Evolutionary conservation across 1,140 invertebrate species (phyloP).

Genomic region (Acromyrmex charruanus): DNA sequence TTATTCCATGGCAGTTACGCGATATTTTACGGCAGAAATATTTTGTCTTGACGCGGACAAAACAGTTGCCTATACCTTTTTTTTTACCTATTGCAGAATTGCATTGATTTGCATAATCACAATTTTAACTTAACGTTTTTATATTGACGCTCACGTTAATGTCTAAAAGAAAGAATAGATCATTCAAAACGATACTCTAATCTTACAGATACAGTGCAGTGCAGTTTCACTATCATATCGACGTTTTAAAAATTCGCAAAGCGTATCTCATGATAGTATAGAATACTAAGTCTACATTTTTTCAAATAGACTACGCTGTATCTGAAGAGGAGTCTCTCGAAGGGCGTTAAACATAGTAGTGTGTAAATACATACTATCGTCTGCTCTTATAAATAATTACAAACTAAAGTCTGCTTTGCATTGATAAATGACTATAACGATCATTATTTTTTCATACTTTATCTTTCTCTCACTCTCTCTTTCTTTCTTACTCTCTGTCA

Average conservation of each 20-base stretch:
- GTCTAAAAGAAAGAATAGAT: slow-evolving; percentile 58
- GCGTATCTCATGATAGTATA: not conserved
- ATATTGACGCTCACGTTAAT: slow-evolving; percentile 15
- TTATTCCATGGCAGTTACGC: not conserved
- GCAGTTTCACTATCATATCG: slow-evolving; percentile 43
- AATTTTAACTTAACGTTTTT: slow-evolving; percentile 43
- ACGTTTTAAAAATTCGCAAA: slow-evolving; percentile 46
- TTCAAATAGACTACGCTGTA: slow-evolving; percentile 38
- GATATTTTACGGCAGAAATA: slow-evolving; percentile 19
- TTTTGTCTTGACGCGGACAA: not conserved
- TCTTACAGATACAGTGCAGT: slow-evolving; percentile 65
- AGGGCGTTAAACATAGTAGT: slow-evolving; percentile 62
- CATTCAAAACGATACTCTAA: slow-evolving; percentile 61
- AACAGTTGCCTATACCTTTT: not conserved
- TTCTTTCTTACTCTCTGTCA: slow-evolving; percentile 35
- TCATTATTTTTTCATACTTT: slow-evolving; percentile 62
- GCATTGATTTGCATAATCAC: slow-evolving; percentile 57
- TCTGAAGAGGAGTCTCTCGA: slow-evolving; percentile 44
- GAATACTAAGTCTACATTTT: slow-evolving; percentile 35
- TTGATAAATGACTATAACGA: slow-evolving; percentile 83
- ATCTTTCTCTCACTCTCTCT: slow-evolving; percentile 46
- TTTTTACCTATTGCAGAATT: slow-evolving; percentile 23
- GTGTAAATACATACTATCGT: slow-evolving; percentile 67
- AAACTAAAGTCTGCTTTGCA: slow-evolving; percentile 79
- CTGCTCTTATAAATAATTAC: slow-evolving; percentile 78